Evolutionary conservation across 2,797 vertebrate genomes (phyloP).

Genomic region (Coregonus ussuriensis): DNA sequence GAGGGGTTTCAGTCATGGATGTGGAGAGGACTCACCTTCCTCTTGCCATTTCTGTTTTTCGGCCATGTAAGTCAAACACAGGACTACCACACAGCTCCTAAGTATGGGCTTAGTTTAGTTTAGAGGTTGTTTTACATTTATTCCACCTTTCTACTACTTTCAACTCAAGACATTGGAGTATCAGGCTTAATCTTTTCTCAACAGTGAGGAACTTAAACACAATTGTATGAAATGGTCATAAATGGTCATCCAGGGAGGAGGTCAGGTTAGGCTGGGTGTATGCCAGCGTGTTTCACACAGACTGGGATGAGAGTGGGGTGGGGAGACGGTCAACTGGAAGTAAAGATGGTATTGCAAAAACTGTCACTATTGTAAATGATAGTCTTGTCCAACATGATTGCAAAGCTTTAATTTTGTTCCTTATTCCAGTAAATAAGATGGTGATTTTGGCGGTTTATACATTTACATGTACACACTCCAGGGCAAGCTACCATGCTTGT

Average conservation of each 20-base stretch:
- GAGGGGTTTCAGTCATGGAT: constrained; percentile 99
- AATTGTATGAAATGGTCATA: not conserved
- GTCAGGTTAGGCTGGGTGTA: not conserved
- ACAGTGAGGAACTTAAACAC: too few species aligned
- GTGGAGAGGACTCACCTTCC: constrained; percentile 97
- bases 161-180: too few species aligned
- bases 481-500: not conserved
- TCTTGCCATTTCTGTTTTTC: constrained; percentile 95
- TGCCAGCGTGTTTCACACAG: not conserved
- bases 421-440: not conserved
- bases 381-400: too few species aligned
- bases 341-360: not conserved
- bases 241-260: not conserved
- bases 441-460: not conserved
- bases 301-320: not conserved
- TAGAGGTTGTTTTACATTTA: too few species aligned
- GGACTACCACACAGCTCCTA: too few species aligned
- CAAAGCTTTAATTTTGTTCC: not conserved
- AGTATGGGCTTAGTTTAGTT: too few species aligned
- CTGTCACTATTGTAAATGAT: not conserved
- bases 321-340: not conserved
- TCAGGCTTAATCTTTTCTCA: too few species aligned
- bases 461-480: not conserved
- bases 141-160: too few species aligned
- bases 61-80: constrained; percentile 88